Evolutionary conservation across 2,888 invertebrate species (phyloP).

Genomic region (Trachelus iudaicus): DNA sequence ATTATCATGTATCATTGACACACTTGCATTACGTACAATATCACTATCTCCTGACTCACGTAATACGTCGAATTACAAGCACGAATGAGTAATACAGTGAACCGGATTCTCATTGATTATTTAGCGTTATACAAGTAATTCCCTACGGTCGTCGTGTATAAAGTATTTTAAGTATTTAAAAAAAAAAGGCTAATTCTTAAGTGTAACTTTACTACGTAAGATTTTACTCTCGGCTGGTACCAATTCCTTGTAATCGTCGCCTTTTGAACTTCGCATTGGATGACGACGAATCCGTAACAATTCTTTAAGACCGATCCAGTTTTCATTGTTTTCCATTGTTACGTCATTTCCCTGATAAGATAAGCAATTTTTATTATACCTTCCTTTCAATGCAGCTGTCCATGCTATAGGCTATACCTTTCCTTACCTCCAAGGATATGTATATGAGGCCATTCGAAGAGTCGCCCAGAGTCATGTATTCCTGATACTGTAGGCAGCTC

Average conservation of each 20-base stretch:
- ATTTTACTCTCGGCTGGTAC: background rate
- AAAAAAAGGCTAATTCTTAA: background rate
- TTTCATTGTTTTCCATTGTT: conserved; percentile 12
- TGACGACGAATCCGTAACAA: conserved; percentile 6
- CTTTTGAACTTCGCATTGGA: background rate
- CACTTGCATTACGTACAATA: background rate
- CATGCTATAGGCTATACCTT: background rate
- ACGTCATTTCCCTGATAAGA: conserved; percentile 32
- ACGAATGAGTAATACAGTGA: too few species aligned
- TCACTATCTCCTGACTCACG: background rate
- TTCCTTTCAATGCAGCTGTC: background rate
- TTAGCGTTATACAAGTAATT: background rate
- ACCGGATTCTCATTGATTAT: background rate
- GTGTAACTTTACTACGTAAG: background rate
- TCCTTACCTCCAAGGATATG: conserved; percentile 33
- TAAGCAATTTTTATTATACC: background rate
- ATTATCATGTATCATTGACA: background rate
- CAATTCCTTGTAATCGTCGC: background rate
- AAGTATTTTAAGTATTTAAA: background rate
- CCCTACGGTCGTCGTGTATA: background rate
- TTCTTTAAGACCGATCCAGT: conserved; percentile 26
- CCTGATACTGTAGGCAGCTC: conserved; percentile 47
- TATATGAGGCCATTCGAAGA: conserved; percentile 33
- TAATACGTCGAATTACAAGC: background rate
- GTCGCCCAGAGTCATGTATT: conserved; percentile 39